These are phyloP conservation scores for Neotragus pygmaeus DNA, from an alignment of 2,113 vertebrate species.

Conservation along the genomic window DNA sequence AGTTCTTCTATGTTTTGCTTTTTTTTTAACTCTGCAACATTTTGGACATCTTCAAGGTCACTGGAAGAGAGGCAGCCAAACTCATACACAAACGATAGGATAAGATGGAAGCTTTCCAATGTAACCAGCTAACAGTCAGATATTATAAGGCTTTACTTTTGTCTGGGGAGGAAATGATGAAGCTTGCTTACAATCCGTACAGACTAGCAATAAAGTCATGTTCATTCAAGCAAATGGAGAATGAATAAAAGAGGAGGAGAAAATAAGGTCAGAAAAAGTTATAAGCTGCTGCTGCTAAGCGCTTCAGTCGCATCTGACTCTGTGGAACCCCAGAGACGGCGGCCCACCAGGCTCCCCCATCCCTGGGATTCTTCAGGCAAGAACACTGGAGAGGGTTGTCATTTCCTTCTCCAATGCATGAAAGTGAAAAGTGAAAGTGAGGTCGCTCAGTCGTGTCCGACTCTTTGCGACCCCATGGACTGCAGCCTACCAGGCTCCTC, in stretches of 20 bases:
- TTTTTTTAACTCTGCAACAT: neutral
- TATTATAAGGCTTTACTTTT: neutral
- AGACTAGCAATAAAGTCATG: neutral
- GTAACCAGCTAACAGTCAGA: neutral
- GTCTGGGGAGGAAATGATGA: neutral
- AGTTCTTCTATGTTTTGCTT: neutral
- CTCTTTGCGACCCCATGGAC: no score
- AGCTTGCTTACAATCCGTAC: neutral
- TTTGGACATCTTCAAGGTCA: constrained; percentile 29
- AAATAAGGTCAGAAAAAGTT: constrained; percentile 23
- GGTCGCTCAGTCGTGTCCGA: no score
- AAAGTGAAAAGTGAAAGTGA: no score
- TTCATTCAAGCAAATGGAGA: constrained; percentile 10
- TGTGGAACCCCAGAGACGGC: no score
- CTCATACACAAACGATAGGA: neutral
- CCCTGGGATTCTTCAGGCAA: no score
- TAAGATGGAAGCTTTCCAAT: neutral
- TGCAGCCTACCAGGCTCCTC: no score
- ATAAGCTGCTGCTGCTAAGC: neutral
- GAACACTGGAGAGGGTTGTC: no score
- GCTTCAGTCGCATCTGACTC: no score
- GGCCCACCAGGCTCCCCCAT: no score
- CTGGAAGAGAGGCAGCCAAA: neutral
- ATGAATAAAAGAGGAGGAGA: constrained; percentile 18
- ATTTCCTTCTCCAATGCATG: no score